A percentile compares a stretch with the other conserved stretches of the same genome.
phyloP scores from a whole-genome alignment of 2,888 invertebrate species.

The Ceratothoa steindachneri region DNA sequence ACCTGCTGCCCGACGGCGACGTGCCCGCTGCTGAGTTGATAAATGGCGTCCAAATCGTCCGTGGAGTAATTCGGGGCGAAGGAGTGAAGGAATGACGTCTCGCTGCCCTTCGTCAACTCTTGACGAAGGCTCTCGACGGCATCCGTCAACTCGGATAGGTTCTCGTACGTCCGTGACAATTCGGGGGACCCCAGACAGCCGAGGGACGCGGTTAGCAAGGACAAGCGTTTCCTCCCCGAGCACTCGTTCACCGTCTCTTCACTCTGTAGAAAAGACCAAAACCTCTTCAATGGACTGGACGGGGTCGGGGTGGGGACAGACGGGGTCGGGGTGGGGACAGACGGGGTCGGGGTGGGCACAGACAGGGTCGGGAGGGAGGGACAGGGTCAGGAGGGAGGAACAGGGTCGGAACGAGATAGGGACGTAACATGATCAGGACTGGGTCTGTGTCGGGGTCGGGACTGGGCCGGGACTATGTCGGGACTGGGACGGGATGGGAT shows the following conservation, averaged over 20 bases:
- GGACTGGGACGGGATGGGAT: too few species aligned
- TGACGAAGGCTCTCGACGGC: constrained; percentile 42
- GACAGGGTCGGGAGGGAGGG: too few species aligned
- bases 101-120: constrained; percentile 29
- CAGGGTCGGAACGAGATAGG: too few species aligned
- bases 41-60: constrained; percentile 39
- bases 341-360: too few species aligned
- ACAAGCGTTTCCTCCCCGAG: constrained; percentile 19
- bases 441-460: too few species aligned
- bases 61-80: constrained; percentile 30
- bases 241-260: not conserved
- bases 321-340: too few species aligned
- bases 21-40: constrained; percentile 40
- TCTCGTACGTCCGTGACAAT: constrained; percentile 46
- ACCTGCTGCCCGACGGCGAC: constrained; percentile 22
- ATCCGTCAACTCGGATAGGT: constrained; percentile 43
- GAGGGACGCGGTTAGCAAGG: constrained; percentile 36
- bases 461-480: too few species aligned
- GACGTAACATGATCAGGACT: too few species aligned
- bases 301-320: too few species aligned
- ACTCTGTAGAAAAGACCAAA: not conserved
- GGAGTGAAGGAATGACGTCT: constrained; percentile 22
- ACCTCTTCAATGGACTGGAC: too few species aligned
- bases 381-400: too few species aligned
- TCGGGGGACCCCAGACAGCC: constrained; percentile 35